phyloP scores from a whole-genome alignment of 2,888 invertebrate genomes.

The Tipula helvola region DNA sequence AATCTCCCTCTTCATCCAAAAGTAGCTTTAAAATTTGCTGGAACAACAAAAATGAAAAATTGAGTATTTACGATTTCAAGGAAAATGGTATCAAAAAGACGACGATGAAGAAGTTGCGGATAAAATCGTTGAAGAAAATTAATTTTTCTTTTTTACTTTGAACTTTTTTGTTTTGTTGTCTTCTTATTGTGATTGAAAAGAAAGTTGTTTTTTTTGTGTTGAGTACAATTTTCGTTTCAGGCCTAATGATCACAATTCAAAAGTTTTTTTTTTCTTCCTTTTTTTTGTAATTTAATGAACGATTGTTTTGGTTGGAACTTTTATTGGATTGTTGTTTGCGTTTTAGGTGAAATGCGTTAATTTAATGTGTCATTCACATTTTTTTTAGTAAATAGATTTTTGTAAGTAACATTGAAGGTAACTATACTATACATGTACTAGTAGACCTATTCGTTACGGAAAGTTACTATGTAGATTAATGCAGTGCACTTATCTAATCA shows the following conservation, averaged over 20 bases:
- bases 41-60: not conserved
- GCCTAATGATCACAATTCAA: not conserved
- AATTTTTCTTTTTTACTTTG: not conserved
- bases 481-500: no score
- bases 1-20: not conserved
- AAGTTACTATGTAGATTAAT: no score
- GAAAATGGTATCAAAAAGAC: not conserved
- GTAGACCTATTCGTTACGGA: no score
- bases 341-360: not conserved
- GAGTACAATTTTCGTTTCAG: not conserved
- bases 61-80: not conserved
- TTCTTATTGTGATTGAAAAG: not conserved
- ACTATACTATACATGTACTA: no score
- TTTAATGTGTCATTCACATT: not conserved
- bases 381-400: not conserved
- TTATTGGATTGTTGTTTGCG: not conserved
- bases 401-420: no score
- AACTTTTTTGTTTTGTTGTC: not conserved
- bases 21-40: not conserved
- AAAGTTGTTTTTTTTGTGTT: not conserved
- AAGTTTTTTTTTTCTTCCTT: not conserved
- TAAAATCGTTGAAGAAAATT: not conserved
- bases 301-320: not conserved
- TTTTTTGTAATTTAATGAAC: not conserved
- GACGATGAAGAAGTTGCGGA: not conserved